phyloP scores from a whole-genome alignment of 2,797 vertebrate genomes.

The Tragopan temminckii region DNA sequence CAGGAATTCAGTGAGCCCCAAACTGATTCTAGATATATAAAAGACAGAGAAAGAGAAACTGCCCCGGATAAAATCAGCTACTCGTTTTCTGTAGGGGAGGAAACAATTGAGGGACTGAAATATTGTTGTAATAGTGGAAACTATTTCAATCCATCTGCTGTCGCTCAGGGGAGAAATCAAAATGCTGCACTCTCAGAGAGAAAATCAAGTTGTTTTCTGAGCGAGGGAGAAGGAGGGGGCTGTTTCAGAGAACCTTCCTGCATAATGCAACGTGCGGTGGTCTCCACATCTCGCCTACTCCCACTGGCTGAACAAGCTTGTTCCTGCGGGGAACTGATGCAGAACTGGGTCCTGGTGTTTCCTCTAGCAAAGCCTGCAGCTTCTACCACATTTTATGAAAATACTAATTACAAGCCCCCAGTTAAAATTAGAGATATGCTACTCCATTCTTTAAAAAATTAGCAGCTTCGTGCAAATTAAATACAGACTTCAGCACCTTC shows the following conservation, averaged over 20 bases:
- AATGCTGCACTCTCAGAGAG: neutral
- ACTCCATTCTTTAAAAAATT: slow-evolving; percentile 53
- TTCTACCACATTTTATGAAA: neutral
- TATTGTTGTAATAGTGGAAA: neutral
- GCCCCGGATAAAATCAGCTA: neutral
- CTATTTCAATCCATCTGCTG: slow-evolving; percentile 24
- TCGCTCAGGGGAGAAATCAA: neutral
- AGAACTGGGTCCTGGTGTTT: neutral
- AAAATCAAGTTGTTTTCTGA: neutral
- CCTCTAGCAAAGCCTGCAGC: neutral
- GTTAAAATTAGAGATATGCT: slow-evolving; percentile 58
- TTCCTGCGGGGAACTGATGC: neutral
- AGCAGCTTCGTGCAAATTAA: slow-evolving; percentile 37
- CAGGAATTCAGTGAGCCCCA: neutral
- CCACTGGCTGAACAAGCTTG: neutral
- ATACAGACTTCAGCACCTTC: slow-evolving; percentile 3
- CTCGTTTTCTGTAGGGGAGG: neutral
- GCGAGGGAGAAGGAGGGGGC: neutral
- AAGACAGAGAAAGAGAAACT: neutral
- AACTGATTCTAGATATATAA: neutral
- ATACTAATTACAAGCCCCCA: neutral
- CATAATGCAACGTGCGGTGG: neutral
- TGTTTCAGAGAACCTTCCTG: neutral
- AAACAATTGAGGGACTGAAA: neutral
- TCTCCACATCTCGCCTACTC: neutral